Conservation (phyloP, 2,888 invertebrate genomes). For the Thumatha senex region DNA sequence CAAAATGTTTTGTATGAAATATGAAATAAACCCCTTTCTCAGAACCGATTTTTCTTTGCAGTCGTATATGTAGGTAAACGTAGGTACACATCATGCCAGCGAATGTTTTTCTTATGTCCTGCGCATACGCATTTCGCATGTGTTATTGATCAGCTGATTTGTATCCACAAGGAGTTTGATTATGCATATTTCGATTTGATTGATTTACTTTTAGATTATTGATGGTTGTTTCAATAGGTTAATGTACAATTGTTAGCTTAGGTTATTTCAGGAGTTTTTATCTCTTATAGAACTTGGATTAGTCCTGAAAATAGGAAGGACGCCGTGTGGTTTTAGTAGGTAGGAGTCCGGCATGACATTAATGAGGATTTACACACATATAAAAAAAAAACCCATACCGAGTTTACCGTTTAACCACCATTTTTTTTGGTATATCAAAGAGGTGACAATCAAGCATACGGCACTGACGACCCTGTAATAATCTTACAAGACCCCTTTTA, state of each 20-base stretch:
- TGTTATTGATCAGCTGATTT: conserved; percentile 27
- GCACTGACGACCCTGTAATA: too few species aligned
- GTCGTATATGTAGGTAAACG: neutral
- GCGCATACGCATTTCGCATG: conserved; percentile 20
- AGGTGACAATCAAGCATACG: too few species aligned
- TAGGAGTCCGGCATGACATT: too few species aligned
- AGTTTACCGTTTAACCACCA: too few species aligned
- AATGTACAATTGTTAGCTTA: neutral
- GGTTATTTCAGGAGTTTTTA: neutral
- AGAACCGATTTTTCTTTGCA: conserved; percentile 15
- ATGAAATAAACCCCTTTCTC: neutral
- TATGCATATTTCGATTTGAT: neutral
- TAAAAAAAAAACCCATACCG: too few species aligned
- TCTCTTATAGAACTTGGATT: too few species aligned
- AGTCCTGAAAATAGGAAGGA: too few species aligned
- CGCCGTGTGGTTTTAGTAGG: too few species aligned
- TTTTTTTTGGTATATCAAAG: too few species aligned
- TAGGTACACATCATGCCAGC: neutral
- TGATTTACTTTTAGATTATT: neutral
- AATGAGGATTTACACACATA: too few species aligned
- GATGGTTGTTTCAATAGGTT: neutral
- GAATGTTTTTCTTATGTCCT: conserved; percentile 14
- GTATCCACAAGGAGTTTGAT: conserved; percentile 14
- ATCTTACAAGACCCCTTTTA: too few species aligned
- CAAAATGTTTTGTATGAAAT: too few species aligned